These are phyloP conservation scores for Lutra lutra DNA, from an alignment of 2,797 vertebrate genomes.

Conservation along the genomic window DNA sequence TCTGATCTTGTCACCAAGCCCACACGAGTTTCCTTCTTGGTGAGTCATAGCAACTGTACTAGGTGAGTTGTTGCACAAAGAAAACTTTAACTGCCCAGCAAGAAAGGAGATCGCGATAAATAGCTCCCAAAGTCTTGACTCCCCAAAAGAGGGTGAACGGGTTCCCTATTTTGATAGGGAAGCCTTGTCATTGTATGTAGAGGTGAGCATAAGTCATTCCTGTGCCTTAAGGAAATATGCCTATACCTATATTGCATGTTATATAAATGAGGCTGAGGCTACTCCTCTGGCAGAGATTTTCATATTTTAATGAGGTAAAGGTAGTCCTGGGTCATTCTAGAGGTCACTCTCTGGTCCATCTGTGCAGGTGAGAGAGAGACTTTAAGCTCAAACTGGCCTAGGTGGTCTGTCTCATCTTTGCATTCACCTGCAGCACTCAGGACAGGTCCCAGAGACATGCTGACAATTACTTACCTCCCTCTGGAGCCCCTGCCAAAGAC, in stretches of 20 bases:
- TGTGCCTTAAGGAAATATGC: not conserved
- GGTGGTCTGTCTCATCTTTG: not conserved
- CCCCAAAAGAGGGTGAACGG: not conserved
- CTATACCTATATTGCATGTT: not conserved
- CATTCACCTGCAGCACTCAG: not conserved
- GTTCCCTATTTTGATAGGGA: not conserved
- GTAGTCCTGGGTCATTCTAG: not conserved
- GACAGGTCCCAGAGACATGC: no score
- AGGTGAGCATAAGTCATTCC: not conserved
- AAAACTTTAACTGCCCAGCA: not conserved
- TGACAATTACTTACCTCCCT: not conserved
- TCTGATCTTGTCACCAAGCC: constrained; percentile 70
- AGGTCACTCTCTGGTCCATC: not conserved
- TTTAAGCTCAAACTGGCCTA: not conserved
- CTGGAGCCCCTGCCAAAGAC: not conserved
- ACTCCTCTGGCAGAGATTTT: not conserved
- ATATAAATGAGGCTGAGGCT: not conserved
- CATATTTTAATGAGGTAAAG: not conserved
- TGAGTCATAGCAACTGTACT: not conserved
- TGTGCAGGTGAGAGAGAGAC: not conserved
- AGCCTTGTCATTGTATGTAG: not conserved
- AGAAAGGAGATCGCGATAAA: not conserved
- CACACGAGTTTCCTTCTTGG: not conserved
- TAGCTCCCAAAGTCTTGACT: not conserved
- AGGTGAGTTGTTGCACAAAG: not conserved